Evolutionary conservation across 1,140 invertebrate genomes (phyloP), one percentile per base, ranked within the genome.

Genomic region (Sinonovacula constricta): DNA sequence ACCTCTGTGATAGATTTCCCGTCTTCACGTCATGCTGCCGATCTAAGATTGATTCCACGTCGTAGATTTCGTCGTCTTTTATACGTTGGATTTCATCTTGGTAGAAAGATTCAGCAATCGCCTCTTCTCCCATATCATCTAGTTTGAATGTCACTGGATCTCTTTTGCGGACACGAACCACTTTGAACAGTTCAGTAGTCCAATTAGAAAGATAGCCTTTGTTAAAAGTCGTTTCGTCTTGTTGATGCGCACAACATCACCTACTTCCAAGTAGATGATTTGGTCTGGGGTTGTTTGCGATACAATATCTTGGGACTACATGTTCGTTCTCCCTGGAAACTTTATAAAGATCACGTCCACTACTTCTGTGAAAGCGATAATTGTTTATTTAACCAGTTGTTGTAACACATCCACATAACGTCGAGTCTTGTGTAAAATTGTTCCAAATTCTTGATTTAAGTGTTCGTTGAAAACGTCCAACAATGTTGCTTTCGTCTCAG

Each of bases 141-240:
- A 45, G 39, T 45, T 45, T 45, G 7, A 45, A 7, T 7, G 39
- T 18, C 39, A 45, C 7, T 45, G 39, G 39, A 10, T 18, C 7
- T 10, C 7, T 45, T 45, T 45, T 45, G 39, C 18, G n/a, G n/a
- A n/a, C n/a, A n/a, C n/a, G n/a, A n/a, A n/a, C n/a, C n/a, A n/a
- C n/a, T n/a, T n/a, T n/a, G n/a, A n/a, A n/a, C n/a, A n/a, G n/a
- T n/a, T n/a, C n/a, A n/a, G n/a, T n/a, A 18, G 67, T 71, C 77
- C 68, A 79, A 30, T 70, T 62, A 1, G 68, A 62, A 24, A 45
- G 39, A 62, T 80, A 80, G 18, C 78, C 62, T 51, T 74, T 80
- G 26, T 72, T 63, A 59, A 80, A 74, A 5, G 54, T n/a, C 56
- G 2, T 24, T 80, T 80, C 2, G 49, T 53, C 59, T 80, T 80